phyloP scores from a whole-genome alignment of 2,888 invertebrate species.

The Trissoscelio sp. region DNA sequence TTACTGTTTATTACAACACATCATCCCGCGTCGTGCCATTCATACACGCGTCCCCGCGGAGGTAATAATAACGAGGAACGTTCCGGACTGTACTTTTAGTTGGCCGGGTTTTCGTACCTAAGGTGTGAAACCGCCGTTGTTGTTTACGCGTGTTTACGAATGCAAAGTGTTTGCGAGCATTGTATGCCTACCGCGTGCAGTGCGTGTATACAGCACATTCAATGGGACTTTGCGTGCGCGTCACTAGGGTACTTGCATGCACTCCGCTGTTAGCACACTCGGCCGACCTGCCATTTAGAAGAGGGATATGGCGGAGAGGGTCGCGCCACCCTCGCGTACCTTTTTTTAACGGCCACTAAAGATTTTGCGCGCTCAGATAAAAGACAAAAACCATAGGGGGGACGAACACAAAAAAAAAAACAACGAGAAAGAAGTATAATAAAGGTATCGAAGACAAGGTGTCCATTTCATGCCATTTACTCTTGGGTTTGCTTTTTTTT shows the following conservation, averaged over 20 bases:
- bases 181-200: conserved; percentile 78
- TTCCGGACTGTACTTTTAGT: conserved; percentile 68
- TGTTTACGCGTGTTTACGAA: conserved; percentile 83
- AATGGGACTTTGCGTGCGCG: conserved; percentile 77
- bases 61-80: conserved; percentile 36
- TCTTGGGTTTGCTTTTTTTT: not conserved
- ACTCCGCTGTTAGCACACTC: conserved; percentile 80
- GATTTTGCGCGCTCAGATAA: conserved; percentile 52
- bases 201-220: conserved; percentile 76
- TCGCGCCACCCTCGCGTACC: conserved; percentile 72
- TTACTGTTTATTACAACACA: conserved; percentile 31
- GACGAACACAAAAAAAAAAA: conserved; percentile 32
- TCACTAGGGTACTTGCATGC: conserved; percentile 74
- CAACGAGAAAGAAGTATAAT: conserved; percentile 22
- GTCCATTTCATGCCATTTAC: conserved; percentile 33
- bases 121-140: conserved; percentile 80
- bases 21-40: conserved; percentile 16
- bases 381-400: conserved; percentile 54
- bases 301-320: conserved; percentile 73
- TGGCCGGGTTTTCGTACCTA: conserved; percentile 72
- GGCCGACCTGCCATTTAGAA: conserved; percentile 81
- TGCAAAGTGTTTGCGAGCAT: conserved; percentile 83
- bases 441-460: conserved; percentile 25
- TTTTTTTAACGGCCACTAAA: conserved; percentile 65
- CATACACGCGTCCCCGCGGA: conserved; percentile 23